Percentiles rank a stretch among this genome's conserved stretches.
phyloP scores from a whole-genome alignment of 2,888 invertebrate genomes.

The Drosophila prostipennis region DNA sequence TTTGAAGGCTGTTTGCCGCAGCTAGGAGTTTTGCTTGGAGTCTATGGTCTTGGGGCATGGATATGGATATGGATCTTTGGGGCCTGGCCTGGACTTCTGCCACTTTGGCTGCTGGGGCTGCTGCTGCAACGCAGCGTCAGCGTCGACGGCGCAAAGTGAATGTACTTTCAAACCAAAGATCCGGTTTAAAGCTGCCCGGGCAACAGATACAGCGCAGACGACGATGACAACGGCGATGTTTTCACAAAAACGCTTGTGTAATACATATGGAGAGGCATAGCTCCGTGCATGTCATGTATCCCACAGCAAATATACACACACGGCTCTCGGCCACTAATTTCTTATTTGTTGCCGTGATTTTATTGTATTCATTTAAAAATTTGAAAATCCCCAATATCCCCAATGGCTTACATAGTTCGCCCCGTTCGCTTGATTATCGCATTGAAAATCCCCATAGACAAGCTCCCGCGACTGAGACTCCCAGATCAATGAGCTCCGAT shows the following conservation, averaged over 20 bases:
- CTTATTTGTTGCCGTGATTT: slow-evolving; percentile 26
- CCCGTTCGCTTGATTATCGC: slow-evolving; percentile 29
- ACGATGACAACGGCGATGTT: slow-evolving; percentile 62
- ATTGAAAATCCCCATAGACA: slow-evolving; percentile 34
- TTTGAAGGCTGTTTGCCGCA: slow-evolving; percentile 68
- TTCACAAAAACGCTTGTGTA: slow-evolving; percentile 77
- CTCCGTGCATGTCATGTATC: slow-evolving; percentile 22
- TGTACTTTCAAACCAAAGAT: slow-evolving; percentile 82
- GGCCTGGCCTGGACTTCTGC: slow-evolving; percentile 56
- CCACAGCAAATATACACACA: not conserved
- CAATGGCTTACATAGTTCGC: slow-evolving; percentile 20
- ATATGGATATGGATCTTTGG: slow-evolving; percentile 9
- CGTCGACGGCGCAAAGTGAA: slow-evolving; percentile 78
- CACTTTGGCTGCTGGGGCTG: slow-evolving; percentile 35
- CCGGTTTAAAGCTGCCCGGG: slow-evolving; percentile 76
- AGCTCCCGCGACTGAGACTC: slow-evolving; percentile 30
- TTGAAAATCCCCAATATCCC: slow-evolving; percentile 17
- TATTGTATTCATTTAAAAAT: slow-evolving; percentile 21
- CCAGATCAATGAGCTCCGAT: slow-evolving; percentile 68
- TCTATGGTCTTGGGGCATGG: slow-evolving; percentile 3
- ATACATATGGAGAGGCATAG: slow-evolving; percentile 60
- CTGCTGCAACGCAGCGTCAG: slow-evolving; percentile 50
- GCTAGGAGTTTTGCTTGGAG: slow-evolving; percentile 1
- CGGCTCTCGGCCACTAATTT: slow-evolving; percentile 57
- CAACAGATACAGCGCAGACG: slow-evolving; percentile 52